Percentiles rank a stretch among this genome's conserved stretches.
phyloP scores from a whole-genome alignment of 2,113 vertebrate species.

The Eurystomus gularis region DNA sequence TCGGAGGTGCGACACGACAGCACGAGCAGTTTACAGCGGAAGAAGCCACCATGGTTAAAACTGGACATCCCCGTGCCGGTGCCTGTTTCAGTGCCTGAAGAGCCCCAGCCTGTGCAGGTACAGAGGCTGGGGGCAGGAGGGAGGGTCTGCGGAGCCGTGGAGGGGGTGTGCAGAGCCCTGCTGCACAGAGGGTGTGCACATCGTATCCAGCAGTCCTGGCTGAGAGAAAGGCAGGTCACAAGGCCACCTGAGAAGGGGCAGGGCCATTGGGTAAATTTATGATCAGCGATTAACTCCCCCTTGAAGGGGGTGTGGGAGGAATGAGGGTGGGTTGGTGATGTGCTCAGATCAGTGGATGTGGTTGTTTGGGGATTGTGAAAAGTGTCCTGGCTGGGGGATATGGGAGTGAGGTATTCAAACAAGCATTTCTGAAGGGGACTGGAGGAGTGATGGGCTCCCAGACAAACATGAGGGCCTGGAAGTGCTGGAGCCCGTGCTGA shows the following conservation, averaged over 20 bases:
- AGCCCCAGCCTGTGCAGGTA: constrained; percentile 85
- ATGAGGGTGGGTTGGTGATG: background rate
- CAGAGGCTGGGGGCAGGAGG: background rate
- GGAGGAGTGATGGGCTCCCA: background rate
- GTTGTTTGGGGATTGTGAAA: background rate
- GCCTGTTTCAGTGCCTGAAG: constrained; percentile 78
- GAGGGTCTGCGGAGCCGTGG: background rate
- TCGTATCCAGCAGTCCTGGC: background rate
- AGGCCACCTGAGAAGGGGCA: background rate
- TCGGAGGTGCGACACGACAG: constrained; percentile 87
- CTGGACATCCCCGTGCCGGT: constrained; percentile 90
- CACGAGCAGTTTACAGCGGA: constrained; percentile 95
- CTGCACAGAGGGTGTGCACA: background rate
- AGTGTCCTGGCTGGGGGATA: background rate
- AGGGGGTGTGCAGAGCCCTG: background rate
- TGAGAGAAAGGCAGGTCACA: background rate
- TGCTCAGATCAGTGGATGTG: background rate
- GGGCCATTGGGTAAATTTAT: background rate
- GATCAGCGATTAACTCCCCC: background rate
- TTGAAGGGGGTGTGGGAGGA: background rate
- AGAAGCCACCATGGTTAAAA: constrained; percentile 95
- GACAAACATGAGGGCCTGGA: background rate
- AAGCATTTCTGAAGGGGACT: background rate
- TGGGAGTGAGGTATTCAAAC: background rate
- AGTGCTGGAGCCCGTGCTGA: background rate